Percentiles rank a stretch among this genome's conserved stretches.
These are phyloP conservation scores for human DNA, from an alignment of 2,113 vertebrate species.

Conservation along the genomic window GRCh38 chr16:50551501-50552000, in stretches of 20 bases:
- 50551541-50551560: neutral
- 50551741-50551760: neutral
- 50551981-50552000: neutral
- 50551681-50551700: neutral
- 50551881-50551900: neutral
- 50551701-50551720: conserved; percentile 21
- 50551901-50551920: fast-evolving
- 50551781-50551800: neutral
- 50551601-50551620: neutral
- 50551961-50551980: neutral
- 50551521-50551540: neutral
- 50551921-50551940: neutral
- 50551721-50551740: conserved; percentile 17
- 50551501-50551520: neutral
- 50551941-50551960: neutral
- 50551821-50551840: neutral
- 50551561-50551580: neutral
- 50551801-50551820: neutral
- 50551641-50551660: neutral
- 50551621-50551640: too few species aligned
- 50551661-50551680: neutral
- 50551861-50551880: neutral
- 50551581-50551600: neutral
- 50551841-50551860: neutral
- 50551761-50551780: neutral